Base-by-base conservation (phyloP, 2,113 vertebrate genomes). In the Acanthochromis polyacanthus region DNA sequence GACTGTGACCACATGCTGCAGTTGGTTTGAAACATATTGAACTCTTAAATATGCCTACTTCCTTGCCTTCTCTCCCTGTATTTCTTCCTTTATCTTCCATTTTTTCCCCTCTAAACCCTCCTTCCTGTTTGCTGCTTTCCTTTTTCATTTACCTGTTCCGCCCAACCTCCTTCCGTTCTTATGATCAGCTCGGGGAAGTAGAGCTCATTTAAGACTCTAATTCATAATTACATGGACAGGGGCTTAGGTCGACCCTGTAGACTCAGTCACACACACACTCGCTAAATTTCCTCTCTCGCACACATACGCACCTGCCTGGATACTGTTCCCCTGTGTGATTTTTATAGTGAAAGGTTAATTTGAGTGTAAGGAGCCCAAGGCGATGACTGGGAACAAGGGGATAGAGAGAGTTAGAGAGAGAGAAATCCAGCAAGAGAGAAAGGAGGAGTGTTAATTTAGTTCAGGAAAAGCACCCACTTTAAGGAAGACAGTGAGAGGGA, bases 261-360 rank as follows among this genome's bases (percentile, higher is more conserved):
- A 81, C 66, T 80, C 78, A 53, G 20, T 19, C 38, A 16, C 23
- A 43, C 71, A 53, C 62, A 23, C 64, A 43, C 51, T 45, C 63
- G 19, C 51, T 25, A 40, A 62, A 36, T 36, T 36, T 36, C 32
- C 53, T 40, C 56, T 51, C 61, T 25, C 36, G 20, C 46, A 59
- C 38, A 62, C 63, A 67, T 71, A 56, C 72, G 70, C 65, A 64
- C 73, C 25, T 66, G 36, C 53, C 40, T 48, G 65, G 38, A 56
- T 80, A 68, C 40, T 60, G 36, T 64, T 87, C 83, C 80, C 84
- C 59, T 80, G 81, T 91, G 89, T 88, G 81, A 88, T 90, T 93
- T 91, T 89, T 88, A 85, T 78, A 85, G 79, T 75, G 82, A 91
- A 93, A 94, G 91, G 92, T 94, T 94, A 92, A 94, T 93, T 93